phyloP scores from a whole-genome alignment of 2,113 vertebrate species.

The Ameiurus melas region DNA sequence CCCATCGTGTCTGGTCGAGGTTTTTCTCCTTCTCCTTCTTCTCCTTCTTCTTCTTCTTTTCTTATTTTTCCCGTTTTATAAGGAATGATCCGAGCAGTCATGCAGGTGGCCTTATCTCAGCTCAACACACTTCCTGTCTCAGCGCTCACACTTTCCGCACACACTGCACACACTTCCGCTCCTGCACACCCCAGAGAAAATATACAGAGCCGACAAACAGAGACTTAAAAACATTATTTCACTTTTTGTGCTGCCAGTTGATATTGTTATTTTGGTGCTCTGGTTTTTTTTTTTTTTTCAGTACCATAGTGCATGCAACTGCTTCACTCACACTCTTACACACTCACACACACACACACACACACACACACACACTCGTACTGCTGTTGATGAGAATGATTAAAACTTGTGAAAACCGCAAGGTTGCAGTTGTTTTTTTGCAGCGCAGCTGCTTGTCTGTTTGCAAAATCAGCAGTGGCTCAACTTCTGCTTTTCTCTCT shows the following conservation, averaged over 20 bases:
- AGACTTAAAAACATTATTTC: neutral
- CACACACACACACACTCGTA: slow-evolving; percentile 30
- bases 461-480: slow-evolving; percentile 74
- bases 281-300: neutral
- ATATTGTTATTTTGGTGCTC: slow-evolving; percentile 38
- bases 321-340: neutral
- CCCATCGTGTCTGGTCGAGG: neutral
- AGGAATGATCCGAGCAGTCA: slow-evolving; percentile 72
- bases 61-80: slow-evolving; percentile 67
- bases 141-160: slow-evolving; percentile 78
- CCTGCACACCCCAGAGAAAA: slow-evolving; percentile 48
- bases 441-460: slow-evolving; percentile 69
- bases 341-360: slow-evolving; percentile 40
- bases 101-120: slow-evolving; percentile 81
- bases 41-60: slow-evolving; percentile 38
- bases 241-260: slow-evolving; percentile 20
- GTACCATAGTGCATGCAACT: slow-evolving; percentile 14
- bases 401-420: slow-evolving; percentile 69
- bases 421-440: slow-evolving; percentile 59
- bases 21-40: too few relatives aligned
- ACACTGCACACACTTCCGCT: slow-evolving; percentile 69
- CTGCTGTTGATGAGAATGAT: slow-evolving; percentile 48
- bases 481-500: slow-evolving; percentile 74
- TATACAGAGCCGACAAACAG: slow-evolving; percentile 49
- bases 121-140: slow-evolving; percentile 76